Conservation (phyloP, 2,113 vertebrate species). For the Climacteris rufus region DNA sequence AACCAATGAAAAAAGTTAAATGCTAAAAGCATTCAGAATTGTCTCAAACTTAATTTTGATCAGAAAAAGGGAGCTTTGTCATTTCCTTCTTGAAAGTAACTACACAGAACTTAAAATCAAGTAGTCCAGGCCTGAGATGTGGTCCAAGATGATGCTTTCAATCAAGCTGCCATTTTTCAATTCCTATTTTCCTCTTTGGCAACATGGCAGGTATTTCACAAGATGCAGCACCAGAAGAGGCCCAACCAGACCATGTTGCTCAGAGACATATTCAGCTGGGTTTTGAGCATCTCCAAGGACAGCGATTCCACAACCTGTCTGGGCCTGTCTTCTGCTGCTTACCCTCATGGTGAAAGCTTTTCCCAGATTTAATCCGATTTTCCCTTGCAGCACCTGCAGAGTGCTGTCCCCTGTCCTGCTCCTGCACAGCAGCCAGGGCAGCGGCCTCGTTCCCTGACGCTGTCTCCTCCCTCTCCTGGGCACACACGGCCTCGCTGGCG, state of each 20-base stretch:
- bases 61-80: neutral
- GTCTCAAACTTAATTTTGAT: neutral
- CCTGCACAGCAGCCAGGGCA: too few species aligned
- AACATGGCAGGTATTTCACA: neutral
- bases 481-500: neutral
- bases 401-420: neutral
- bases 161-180: neutral
- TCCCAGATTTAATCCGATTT: neutral
- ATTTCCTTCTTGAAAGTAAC: neutral
- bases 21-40: neutral
- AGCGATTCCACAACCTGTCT: fast-evolving
- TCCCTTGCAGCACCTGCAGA: neutral
- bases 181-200: neutral
- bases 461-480: neutral
- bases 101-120: neutral
- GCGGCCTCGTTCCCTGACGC: neutral
- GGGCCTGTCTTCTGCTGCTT: neutral
- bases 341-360: neutral
- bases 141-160: neutral
- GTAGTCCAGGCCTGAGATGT: neutral
- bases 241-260: neutral
- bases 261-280: neutral
- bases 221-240: neutral
- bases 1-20: neutral
- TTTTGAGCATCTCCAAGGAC: neutral